Evolutionary conservation across 2,888 invertebrate genomes (phyloP).

Genomic region (Dolomedes plantarius): DNA sequence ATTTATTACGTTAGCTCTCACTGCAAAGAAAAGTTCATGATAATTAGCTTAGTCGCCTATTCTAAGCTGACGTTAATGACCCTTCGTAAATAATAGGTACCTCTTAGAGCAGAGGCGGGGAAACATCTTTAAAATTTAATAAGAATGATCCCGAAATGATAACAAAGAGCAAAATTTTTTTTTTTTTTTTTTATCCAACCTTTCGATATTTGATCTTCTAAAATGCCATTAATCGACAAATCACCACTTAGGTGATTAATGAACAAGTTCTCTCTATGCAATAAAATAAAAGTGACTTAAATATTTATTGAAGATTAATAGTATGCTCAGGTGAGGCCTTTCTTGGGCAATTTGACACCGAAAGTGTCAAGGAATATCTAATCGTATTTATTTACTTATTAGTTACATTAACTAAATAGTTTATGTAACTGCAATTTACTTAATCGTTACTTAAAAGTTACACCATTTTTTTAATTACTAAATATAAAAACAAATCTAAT

Average conservation of each 20-base stretch:
- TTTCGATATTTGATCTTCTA: conserved; percentile 59
- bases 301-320: conserved; percentile 58
- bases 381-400: too few species aligned
- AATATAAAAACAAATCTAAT: too few species aligned
- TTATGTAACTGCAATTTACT: too few species aligned
- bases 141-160: conserved; percentile 40
- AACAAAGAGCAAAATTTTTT: conserved; percentile 43
- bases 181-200: conserved; percentile 35
- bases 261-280: conserved; percentile 24
- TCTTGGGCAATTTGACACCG: too few species aligned
- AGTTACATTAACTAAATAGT: too few species aligned
- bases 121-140: conserved; percentile 69
- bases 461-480: too few species aligned
- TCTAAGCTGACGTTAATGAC: conserved; percentile 66
- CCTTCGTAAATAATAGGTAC: conserved; percentile 61
- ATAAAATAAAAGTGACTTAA: conserved; percentile 58
- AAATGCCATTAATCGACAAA: conserved; percentile 63
- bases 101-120: conserved; percentile 37
- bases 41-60: conserved; percentile 54
- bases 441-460: too few species aligned
- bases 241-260: conserved; percentile 57
- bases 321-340: conserved; percentile 39
- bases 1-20: conserved; percentile 49
- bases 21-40: conserved; percentile 58
- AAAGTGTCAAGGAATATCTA: too few species aligned